These are phyloP conservation scores for Carcinoscorpius rotundicauda DNA, from an alignment of 1,140 invertebrate genomes.

Conservation along the genomic window DNA sequence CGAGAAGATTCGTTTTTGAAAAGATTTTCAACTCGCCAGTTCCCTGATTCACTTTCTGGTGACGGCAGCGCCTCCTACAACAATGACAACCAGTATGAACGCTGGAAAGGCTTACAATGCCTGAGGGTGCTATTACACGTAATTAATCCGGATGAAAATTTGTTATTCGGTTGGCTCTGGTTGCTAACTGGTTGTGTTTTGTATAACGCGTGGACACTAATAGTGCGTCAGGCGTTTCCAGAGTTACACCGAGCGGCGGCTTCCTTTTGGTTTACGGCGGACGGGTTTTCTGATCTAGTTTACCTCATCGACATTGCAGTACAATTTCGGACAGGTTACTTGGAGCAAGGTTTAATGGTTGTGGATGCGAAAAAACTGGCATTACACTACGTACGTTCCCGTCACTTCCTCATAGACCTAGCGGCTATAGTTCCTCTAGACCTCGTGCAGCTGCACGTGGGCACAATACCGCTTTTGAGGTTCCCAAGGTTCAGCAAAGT, in stretches of 20 bases:
- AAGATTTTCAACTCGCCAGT: slow-evolving; percentile 81
- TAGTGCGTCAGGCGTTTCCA: slow-evolving; percentile 84
- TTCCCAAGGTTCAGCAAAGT: slow-evolving; percentile 46
- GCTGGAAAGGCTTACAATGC: slow-evolving; percentile 24
- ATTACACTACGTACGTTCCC: slow-evolving; percentile 72
- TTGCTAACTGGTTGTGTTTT: slow-evolving; percentile 74
- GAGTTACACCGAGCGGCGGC: slow-evolving; percentile 52
- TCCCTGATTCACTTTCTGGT: slow-evolving; percentile 54
- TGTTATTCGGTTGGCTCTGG: slow-evolving; percentile 91
- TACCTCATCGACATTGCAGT: slow-evolving; percentile 77
- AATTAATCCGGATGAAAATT: slow-evolving; percentile 87
- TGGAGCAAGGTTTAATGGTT: slow-evolving; percentile 88
- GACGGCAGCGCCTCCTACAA: slow-evolving; percentile 38
- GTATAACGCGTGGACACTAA: slow-evolving; percentile 91
- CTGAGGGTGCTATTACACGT: slow-evolving; percentile 44
- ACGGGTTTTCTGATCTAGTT: slow-evolving; percentile 69
- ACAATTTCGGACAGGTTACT: slow-evolving; percentile 86
- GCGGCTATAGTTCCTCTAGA: slow-evolving; percentile 71
- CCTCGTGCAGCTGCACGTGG: slow-evolving; percentile 64
- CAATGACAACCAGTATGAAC: slow-evolving; percentile 6
- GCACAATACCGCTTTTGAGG: slow-evolving; percentile 62
- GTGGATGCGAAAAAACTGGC: slow-evolving; percentile 82
- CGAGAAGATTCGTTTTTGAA: slow-evolving; percentile 90
- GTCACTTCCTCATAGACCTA: slow-evolving; percentile 73
- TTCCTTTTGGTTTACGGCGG: slow-evolving; percentile 62